These are phyloP conservation scores for Drosophila cardini DNA, from an alignment of 1,140 invertebrate species.

Conservation along the genomic window DNA sequence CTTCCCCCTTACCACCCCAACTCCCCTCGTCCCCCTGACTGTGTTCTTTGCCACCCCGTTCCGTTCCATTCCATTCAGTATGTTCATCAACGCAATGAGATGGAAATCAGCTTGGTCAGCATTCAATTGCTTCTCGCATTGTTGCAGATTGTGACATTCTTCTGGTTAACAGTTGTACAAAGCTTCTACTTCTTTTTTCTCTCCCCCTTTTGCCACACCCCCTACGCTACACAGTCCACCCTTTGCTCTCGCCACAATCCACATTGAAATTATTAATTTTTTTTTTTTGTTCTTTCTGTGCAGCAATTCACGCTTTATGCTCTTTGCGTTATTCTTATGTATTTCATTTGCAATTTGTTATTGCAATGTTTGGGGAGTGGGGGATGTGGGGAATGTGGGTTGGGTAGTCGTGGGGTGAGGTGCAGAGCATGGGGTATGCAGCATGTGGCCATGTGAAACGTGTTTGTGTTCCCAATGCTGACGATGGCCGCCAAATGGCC, in stretches of 20 bases:
- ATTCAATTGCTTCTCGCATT: constrained; percentile 17
- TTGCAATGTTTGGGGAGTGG: constrained; percentile 3
- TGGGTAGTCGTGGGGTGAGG: neutral
- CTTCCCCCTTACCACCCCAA: too few relatives aligned
- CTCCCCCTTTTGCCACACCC: neutral
- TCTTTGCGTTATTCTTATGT: constrained; percentile 18
- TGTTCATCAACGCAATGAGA: constrained; percentile 43
- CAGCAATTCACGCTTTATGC: constrained; percentile 35
- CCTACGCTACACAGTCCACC: neutral
- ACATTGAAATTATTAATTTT: constrained; percentile 38
- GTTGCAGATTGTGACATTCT: constrained; percentile 25
- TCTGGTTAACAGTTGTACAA: constrained; percentile 5
- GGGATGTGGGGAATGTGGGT: neutral
- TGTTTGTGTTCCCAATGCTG: constrained; percentile 49
- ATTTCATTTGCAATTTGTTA: constrained; percentile 40
- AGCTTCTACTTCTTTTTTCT: neutral
- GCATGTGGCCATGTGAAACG: constrained; percentile 12
- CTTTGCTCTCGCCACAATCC: neutral
- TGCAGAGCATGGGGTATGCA: neutral
- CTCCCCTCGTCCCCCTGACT: too few relatives aligned
- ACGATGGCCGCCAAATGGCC: too few relatives aligned
- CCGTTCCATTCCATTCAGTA: neutral
- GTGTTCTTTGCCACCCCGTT: neutral
- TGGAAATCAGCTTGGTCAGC: constrained; percentile 43
- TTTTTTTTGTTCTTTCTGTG: neutral